A percentile compares a stretch with the other conserved stretches of the same genome.
These are phyloP conservation scores for Mycteria americana DNA, from an alignment of 2,797 vertebrate genomes.

Conservation along the genomic window DNA sequence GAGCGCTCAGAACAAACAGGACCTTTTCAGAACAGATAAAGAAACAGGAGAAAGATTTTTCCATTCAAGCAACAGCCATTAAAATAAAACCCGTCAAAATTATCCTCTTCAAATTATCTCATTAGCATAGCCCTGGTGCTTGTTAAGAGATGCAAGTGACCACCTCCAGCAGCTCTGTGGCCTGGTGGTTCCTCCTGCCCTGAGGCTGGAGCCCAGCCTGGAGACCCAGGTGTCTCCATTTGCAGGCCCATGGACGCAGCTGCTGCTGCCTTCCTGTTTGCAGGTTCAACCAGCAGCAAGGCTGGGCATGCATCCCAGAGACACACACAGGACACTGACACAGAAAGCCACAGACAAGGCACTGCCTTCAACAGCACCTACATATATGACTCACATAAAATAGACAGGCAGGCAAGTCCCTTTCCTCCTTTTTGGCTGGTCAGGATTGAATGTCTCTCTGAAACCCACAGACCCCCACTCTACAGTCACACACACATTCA, in stretches of 20 bases:
- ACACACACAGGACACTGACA: rapidly evolving
- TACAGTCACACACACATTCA: background rate
- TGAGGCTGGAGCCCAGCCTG: background rate
- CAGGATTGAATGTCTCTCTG: background rate
- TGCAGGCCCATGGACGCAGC: background rate
- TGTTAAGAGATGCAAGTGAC: background rate
- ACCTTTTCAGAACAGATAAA: background rate
- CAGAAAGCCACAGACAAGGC: background rate
- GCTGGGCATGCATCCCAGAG: background rate
- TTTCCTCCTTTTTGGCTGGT: background rate
- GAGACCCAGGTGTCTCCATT: background rate
- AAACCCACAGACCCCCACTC: background rate
- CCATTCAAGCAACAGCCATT: background rate
- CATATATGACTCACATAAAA: background rate
- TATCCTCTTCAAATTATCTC: background rate
- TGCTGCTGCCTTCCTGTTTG: background rate
- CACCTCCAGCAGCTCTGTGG: background rate
- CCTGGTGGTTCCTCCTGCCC: background rate
- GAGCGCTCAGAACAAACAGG: background rate
- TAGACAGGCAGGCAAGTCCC: background rate
- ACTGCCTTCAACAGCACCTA: background rate
- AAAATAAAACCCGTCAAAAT: background rate
- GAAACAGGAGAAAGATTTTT: background rate
- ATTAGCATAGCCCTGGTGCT: background rate
- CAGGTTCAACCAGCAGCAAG: background rate